Evolutionary conservation across 23 tunicate genomes (phyloP).

Genomic region (Corella eumyota): DNA sequence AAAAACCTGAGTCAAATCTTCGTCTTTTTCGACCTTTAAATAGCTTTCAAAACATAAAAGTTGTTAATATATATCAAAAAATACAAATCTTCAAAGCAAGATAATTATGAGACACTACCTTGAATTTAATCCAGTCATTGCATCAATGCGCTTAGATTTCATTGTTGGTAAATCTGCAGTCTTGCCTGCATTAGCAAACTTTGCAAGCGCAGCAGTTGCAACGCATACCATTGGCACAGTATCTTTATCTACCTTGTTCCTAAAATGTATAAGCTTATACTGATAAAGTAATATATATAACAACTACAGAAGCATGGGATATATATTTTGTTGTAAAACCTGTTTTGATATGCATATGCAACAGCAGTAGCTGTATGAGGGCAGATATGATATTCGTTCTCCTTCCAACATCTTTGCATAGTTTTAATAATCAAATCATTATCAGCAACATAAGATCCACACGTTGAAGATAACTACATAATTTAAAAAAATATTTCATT

Average conservation of each 20-base stretch:
- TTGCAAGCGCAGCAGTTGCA: conserved; percentile 38
- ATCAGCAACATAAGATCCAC: conserved; percentile 36
- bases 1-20: no score
- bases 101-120: conserved; percentile 6
- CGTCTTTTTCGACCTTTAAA: no score
- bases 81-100: no score
- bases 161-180: conserved; percentile 21
- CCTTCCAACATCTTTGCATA: conserved; percentile 47
- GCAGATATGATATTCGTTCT: conserved; percentile 42
- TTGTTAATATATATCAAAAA: no score
- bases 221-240: conserved; percentile 16
- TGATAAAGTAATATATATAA: no score
- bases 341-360: conserved; percentile 40
- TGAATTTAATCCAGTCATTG: neutral
- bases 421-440: conserved; percentile 32
- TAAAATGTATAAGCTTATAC: neutral
- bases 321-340: conserved; percentile 17
- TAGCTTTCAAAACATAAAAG: no score
- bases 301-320: no score
- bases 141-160: conserved; percentile 13
- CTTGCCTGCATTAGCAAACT: conserved; percentile 32
- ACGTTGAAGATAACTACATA: conserved; percentile 1
- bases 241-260: conserved; percentile 1
- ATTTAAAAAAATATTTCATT: neutral
- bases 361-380: conserved; percentile 66